Conservation (phyloP, 2,797 vertebrate species). For the Sparidentex hasta region DNA sequence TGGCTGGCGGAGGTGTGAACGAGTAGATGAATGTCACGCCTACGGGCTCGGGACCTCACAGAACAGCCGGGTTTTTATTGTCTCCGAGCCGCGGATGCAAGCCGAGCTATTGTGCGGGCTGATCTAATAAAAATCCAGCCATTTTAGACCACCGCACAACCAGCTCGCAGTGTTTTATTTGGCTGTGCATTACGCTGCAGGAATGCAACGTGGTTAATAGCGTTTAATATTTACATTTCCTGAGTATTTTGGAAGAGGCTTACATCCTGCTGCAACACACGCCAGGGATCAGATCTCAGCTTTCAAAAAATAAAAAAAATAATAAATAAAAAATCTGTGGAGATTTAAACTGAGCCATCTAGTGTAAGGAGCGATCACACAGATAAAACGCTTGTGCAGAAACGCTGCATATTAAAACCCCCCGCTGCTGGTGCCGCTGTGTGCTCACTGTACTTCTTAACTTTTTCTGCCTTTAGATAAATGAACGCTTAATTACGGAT, state of each 20-base stretch:
- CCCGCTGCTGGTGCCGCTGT: not conserved
- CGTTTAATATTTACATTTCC: constrained; percentile 43
- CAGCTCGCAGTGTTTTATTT: constrained; percentile 22
- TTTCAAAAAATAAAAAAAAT: not conserved
- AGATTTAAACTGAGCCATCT: constrained; percentile 29
- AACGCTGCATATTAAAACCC: not conserved
- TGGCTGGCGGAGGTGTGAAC: constrained; percentile 71
- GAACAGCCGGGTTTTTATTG: constrained; percentile 62
- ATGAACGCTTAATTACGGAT: constrained; percentile 39
- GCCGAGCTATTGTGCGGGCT: constrained; percentile 45
- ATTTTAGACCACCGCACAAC: constrained; percentile 22
- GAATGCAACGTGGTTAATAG: constrained; percentile 39
- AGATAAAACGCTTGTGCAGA: constrained; percentile 14
- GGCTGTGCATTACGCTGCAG: constrained; percentile 8
- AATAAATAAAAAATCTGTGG: not conserved
- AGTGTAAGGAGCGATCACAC: constrained; percentile 11
- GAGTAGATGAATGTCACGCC: constrained; percentile 70
- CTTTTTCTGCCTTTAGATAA: constrained; percentile 14
- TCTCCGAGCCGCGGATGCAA: constrained; percentile 38
- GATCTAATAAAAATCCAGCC: constrained; percentile 48
- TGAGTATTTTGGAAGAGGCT: constrained; percentile 20
- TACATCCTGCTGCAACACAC: constrained; percentile 16
- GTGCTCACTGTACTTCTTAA: not conserved
- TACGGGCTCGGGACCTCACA: constrained; percentile 51
- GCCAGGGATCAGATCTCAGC: constrained; percentile 11